Evolutionary conservation across 1,140 invertebrate genomes (phyloP), one percentile per base, ranked within the genome.

Genomic region (Caenorhabditis latens): DNA sequence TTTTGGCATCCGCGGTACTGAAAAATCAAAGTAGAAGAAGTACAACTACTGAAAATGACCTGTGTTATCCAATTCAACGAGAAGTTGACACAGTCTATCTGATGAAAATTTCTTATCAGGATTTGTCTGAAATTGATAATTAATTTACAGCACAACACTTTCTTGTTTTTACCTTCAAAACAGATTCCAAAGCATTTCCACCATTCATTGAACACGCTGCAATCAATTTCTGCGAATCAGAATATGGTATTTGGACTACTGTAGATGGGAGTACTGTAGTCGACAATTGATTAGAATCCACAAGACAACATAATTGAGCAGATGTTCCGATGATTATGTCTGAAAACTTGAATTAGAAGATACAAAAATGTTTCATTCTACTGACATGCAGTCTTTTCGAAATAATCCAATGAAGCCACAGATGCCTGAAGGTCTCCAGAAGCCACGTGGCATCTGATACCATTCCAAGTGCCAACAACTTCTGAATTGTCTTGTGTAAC

Each of bases 181-280:
- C 24, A 9, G 58, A 32, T 71, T 85, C 61, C 40, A 88, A 48
- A 57, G 55, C 83, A 85, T 88, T 88, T 32, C 87, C 87, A 11
- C 87, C 83, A 48, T 88, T 88, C 65, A 88, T 83, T n/a, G 87
- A 50, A 40, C 84, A 85, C 40, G 61, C 87, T 11, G 57, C 83
- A 9, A 85, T 14, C 43, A 85, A 32, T 13, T 71, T 13, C 43
- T 85, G 24, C 2, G 19, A 21, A 14, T 85, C 65, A 14, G 65
- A 75, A 55, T 58, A 88, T 14, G 83, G 87, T 21, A 63, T 9
- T 32, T 46, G 61, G 16, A 88, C 21, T 24, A 88, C 43, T n/a
- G 57, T 53, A 42, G 55, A 13, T 46, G 58, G 84, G 40, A 55
- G n/a, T 58, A 55, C 75, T 42, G 61, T 48, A 83, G 42, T 63